These are phyloP conservation scores for Denticeps clupeoides DNA, from an alignment of 2,797 vertebrate species.

Conservation along the genomic window DNA sequence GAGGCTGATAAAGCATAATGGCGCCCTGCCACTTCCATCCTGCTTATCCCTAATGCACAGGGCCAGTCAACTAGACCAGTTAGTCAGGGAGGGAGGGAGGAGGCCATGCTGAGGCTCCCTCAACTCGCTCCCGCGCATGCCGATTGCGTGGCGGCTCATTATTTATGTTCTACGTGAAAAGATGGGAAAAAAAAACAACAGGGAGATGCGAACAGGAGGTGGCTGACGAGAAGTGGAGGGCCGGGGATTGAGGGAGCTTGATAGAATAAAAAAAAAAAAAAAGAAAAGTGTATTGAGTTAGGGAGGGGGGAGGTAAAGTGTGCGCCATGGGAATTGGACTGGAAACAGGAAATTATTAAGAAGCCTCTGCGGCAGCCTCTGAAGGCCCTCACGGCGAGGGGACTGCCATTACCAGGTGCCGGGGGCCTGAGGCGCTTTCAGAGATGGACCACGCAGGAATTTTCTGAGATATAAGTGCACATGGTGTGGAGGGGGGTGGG, in stretches of 20 bases:
- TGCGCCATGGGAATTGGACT: slow-evolving; percentile 35
- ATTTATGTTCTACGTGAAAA: no score
- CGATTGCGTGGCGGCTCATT: no score
- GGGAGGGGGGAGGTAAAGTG: slow-evolving; percentile 26
- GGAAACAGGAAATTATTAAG: slow-evolving; percentile 54
- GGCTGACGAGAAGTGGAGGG: no score
- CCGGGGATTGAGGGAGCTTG: no score
- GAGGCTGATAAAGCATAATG: slow-evolving; percentile 1
- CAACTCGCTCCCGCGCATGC: no score
- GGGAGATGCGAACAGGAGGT: no score
- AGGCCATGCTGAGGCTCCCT: no score
- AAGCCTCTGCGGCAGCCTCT: slow-evolving; percentile 52
- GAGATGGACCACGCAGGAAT: slow-evolving; percentile 3
- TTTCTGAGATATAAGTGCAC: not conserved
- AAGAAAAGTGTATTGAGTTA: no score
- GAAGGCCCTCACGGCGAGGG: slow-evolving; percentile 42
- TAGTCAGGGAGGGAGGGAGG: no score
- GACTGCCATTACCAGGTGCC: slow-evolving; percentile 44
- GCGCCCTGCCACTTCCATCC: not conserved
- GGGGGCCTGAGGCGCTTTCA: slow-evolving; percentile 35
- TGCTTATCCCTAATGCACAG: not conserved
- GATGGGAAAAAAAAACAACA: no score
- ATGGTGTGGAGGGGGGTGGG: not conserved
- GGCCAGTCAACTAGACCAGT: no score
- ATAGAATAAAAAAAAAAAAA: no score